Evolutionary conservation across 1,140 invertebrate genomes (phyloP).

Genomic region (Brachionus rotundiformis): DNA sequence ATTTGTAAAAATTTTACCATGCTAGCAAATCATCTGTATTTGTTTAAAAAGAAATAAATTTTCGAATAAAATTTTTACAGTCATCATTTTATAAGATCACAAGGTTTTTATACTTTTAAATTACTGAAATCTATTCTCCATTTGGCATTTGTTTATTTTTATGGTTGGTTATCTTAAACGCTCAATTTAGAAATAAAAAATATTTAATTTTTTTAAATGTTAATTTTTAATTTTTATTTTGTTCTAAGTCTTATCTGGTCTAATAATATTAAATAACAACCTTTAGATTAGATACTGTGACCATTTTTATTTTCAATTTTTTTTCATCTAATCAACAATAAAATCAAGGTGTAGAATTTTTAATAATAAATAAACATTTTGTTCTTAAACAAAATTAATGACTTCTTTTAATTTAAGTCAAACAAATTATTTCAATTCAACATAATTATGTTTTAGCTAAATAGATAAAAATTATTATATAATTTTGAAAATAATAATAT

Average conservation of each 20-base stretch:
- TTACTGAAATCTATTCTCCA: not conserved
- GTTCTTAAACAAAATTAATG: too few relatives aligned
- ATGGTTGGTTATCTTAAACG: not conserved
- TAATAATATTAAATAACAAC: not conserved
- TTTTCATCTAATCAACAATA: too few relatives aligned
- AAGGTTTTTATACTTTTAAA: not conserved
- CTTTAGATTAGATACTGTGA: not conserved
- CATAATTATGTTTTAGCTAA: too few relatives aligned
- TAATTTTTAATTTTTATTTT: not conserved
- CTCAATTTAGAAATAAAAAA: not conserved
- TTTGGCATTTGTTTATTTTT: not conserved
- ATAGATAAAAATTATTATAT: too few relatives aligned
- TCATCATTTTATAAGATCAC: not conserved
- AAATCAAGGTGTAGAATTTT: too few relatives aligned
- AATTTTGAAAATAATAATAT: too few relatives aligned
- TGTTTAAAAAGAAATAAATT: not conserved
- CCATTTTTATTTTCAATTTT: too few relatives aligned
- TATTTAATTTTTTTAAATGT: slow-evolving; percentile 2
- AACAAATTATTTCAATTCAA: too few relatives aligned
- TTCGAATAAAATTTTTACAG: not conserved
- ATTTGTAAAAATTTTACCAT: not conserved
- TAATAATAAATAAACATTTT: too few relatives aligned
- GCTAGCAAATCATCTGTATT: not conserved
- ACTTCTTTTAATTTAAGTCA: too few relatives aligned
- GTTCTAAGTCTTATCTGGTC: not conserved